Evolutionary conservation across 1,140 invertebrate genomes (phyloP).

Genomic region (Drosophila ironensis): DNA sequence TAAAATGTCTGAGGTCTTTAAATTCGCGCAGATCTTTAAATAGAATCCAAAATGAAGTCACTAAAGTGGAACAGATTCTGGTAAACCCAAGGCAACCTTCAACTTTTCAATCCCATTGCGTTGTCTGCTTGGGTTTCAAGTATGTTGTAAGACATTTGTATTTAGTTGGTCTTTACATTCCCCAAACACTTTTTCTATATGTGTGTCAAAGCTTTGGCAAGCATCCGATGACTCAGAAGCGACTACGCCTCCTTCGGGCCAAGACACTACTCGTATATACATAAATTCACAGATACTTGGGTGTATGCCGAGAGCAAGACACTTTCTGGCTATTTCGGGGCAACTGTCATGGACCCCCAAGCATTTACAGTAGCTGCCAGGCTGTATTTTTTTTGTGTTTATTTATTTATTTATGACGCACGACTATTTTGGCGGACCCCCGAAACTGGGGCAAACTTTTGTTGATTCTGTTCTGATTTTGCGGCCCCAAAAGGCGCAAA

Average conservation of each 20-base stretch:
- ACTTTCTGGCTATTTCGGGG: conserved; percentile 51
- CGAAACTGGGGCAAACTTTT: conserved; percentile 67
- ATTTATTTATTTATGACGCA: conserved; percentile 47
- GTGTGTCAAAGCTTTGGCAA: conserved; percentile 45
- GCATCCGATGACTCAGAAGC: conserved; percentile 36
- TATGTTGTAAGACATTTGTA: conserved; percentile 28
- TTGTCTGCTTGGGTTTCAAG: conserved; percentile 5
- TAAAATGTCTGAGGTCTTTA: not conserved
- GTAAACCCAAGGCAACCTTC: not conserved
- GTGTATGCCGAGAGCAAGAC: conserved; percentile 11
- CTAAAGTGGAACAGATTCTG: not conserved
- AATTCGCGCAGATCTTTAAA: not conserved
- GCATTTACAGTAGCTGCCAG: conserved; percentile 24
- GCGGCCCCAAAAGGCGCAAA: not conserved
- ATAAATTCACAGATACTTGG: too few relatives aligned
- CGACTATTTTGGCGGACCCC: conserved; percentile 33
- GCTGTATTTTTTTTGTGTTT: conserved; percentile 24
- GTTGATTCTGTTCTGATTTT: conserved; percentile 50
- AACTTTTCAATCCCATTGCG: conserved; percentile 5
- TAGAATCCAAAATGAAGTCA: not conserved
- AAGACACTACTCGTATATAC: too few relatives aligned
- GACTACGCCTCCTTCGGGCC: conserved; percentile 35
- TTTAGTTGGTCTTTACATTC: conserved; percentile 12
- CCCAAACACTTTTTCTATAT: conserved; percentile 33
- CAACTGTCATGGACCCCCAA: conserved; percentile 42